Evolutionary conservation across 2,113 vertebrate species (phyloP).

Genomic region (Xenopus laevis): DNA sequence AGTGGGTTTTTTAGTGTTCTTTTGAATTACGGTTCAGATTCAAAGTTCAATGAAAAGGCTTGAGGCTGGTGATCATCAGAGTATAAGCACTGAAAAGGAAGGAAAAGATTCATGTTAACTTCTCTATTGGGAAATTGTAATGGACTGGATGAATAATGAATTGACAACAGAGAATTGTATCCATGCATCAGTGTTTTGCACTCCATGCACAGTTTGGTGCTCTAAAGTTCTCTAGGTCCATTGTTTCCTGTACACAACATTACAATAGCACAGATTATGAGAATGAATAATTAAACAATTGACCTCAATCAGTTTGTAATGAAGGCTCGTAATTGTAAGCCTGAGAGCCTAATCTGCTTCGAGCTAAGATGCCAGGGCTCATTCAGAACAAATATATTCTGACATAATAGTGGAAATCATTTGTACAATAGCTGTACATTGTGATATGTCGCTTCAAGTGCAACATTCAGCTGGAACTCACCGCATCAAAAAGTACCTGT

Average conservation of each 20-base stretch:
- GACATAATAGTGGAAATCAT: constrained; percentile 5
- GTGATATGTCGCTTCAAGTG: neutral
- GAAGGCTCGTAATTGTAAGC: constrained; percentile 24
- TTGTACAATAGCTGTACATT: neutral
- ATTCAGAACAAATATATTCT: constrained; percentile 31
- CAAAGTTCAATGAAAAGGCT: no score
- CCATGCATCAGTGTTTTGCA: neutral
- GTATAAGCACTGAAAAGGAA: neutral
- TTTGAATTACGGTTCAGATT: no score
- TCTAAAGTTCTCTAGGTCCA: constrained; percentile 15
- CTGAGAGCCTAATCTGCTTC: neutral
- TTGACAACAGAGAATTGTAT: constrained; percentile 2
- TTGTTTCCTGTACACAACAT: constrained; percentile 27
- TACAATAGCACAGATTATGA: constrained; percentile 35
- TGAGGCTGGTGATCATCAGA: no score
- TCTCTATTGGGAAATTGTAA: constrained; percentile 9
- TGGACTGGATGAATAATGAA: constrained; percentile 4
- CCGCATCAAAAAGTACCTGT: no score
- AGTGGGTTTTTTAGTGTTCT: no score
- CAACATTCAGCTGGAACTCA: no score
- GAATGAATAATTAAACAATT: constrained; percentile 27
- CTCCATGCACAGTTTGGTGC: constrained; percentile 9
- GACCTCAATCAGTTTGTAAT: constrained; percentile 13
- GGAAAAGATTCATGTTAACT: neutral
- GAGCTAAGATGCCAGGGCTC: constrained; percentile 21